phyloP scores from a whole-genome alignment of 2,888 invertebrate species.

The Apomyelois bistriatella region DNA sequence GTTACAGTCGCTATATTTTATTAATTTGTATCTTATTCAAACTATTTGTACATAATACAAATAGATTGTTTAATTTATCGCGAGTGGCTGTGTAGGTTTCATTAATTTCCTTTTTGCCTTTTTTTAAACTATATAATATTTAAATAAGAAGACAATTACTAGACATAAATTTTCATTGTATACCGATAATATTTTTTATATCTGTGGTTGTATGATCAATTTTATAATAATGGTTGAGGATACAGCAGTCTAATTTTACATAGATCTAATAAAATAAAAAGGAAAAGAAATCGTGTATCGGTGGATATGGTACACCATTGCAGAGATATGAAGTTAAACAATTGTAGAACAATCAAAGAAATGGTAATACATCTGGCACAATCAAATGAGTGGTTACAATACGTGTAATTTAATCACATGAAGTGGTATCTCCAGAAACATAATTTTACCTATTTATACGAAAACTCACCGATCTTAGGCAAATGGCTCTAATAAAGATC shows the following conservation, averaged over 20 bases:
- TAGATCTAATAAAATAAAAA: conserved; percentile 19
- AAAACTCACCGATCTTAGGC: conserved; percentile 51
- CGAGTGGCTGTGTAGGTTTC: conserved; percentile 54
- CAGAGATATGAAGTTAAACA: conserved; percentile 39
- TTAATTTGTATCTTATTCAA: too few relatives aligned
- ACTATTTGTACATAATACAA: too few relatives aligned
- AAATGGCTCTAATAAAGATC: conserved; percentile 55
- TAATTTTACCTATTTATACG: conserved; percentile 44
- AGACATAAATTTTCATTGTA: conserved; percentile 20
- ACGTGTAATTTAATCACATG: conserved; percentile 54
- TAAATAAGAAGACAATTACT: conserved; percentile 39
- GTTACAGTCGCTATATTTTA: too few relatives aligned
- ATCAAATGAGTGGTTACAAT: conserved; percentile 43
- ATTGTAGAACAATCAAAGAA: too few relatives aligned
- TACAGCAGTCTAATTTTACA: conserved; percentile 23
- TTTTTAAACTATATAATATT: conserved; percentile 41
- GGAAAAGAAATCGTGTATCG: conserved; percentile 13
- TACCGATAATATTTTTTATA: conserved; percentile 16
- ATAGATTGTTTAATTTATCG: too few relatives aligned
- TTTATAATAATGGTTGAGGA: conserved; percentile 22
- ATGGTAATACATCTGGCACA: conserved; percentile 6
- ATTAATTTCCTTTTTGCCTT: conserved; percentile 50
- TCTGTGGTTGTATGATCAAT: conserved; percentile 22
- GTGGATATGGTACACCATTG: conserved; percentile 28
- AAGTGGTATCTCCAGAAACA: conserved; percentile 31